phyloP scores from a whole-genome alignment of 2,113 vertebrate genomes.

The Circaetus gallicus region DNA sequence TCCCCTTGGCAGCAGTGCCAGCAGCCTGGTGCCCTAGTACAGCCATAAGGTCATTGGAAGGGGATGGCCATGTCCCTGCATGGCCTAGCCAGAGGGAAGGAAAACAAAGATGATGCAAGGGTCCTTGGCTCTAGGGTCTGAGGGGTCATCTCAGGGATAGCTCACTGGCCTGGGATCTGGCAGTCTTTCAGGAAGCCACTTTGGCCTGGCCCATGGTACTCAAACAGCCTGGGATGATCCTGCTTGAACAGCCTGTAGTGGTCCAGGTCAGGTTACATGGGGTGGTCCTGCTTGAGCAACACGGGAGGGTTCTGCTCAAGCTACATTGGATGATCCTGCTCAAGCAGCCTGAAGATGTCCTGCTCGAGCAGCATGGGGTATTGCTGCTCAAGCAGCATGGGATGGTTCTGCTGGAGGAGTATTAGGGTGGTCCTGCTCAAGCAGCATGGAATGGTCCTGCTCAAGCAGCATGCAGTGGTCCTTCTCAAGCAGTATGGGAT shows the following conservation, averaged over 20 bases:
- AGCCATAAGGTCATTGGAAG: neutral
- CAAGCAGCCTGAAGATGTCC: neutral
- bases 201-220: neutral
- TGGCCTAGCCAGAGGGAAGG: neutral
- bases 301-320: neutral
- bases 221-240: neutral
- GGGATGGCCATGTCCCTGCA: neutral
- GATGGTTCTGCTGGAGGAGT: neutral
- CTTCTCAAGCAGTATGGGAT: neutral
- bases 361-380: neutral
- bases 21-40: neutral
- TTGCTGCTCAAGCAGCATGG: neutral
- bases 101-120: neutral
- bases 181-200: neutral
- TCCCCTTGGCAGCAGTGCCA: neutral
- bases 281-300: neutral
- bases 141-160: neutral
- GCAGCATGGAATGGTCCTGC: neutral
- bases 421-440: neutral
- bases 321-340: neutral
- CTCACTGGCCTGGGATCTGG: neutral
- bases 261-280: too few relatives aligned
- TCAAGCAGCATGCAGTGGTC: neutral
- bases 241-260: neutral
- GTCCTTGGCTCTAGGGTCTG: neutral